Percentiles rank a stretch among this genome's conserved stretches.
phyloP scores from a whole-genome alignment of 2,113 vertebrate genomes.

The Urocitellus parryii region DNA sequence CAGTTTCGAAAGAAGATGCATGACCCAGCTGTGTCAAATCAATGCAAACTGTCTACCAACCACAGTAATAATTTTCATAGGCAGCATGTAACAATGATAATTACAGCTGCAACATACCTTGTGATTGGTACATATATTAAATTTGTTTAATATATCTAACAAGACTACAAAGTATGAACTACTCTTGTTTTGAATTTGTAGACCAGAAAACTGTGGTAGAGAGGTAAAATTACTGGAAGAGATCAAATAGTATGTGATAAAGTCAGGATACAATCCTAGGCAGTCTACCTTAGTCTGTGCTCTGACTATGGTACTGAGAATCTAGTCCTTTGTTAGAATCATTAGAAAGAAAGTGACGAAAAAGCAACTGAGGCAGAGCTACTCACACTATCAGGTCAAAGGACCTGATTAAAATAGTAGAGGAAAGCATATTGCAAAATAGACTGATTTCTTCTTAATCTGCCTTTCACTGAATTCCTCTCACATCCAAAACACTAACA shows the following conservation, averaged over 20 bases:
- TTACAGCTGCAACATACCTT: neutral
- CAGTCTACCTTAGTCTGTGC: neutral
- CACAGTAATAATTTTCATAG: neutral
- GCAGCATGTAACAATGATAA: neutral
- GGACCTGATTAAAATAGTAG: neutral
- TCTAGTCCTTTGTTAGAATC: neutral
- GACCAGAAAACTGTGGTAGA: neutral
- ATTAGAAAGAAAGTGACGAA: neutral
- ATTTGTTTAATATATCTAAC: neutral
- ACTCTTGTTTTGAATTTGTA: neutral
- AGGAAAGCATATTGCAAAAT: neutral
- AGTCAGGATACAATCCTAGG: neutral
- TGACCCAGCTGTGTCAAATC: neutral
- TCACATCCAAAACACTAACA: neutral
- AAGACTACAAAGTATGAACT: neutral
- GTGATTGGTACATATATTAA: neutral
- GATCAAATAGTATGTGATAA: neutral
- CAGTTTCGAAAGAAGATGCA: neutral
- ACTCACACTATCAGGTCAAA: neutral
- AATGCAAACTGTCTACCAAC: neutral
- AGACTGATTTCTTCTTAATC: slow-evolving; percentile 23
- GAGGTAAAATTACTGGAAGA: neutral
- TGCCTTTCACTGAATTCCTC: slow-evolving; percentile 22
- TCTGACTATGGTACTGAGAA: neutral
- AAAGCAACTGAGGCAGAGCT: neutral